Evolutionary conservation across 2,113 vertebrate species (phyloP), one percentile per base, ranked within the genome.

Genomic region (Rhinoderma darwinii): DNA sequence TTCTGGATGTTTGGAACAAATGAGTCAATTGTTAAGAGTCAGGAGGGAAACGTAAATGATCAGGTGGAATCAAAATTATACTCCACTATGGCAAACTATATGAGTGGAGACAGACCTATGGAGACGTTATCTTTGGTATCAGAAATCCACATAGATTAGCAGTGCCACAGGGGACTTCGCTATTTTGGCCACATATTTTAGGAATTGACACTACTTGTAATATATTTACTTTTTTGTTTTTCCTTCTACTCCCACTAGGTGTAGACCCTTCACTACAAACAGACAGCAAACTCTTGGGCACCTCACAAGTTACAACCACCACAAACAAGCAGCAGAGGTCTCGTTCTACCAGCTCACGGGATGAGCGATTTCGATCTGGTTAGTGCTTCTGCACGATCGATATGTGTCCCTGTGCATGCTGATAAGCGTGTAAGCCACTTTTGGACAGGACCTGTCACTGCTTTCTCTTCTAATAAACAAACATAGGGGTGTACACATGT

Each of bases 281-380:
- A 68, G 97, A 98, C 89, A 95, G 90, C 91, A 94, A 96, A 89
- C 92, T 94, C 85, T 91, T 95, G 35, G 92, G 93, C 20, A 94
- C 96, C 9, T 92, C 95, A 0, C 96, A 96, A 82, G 90, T 93
- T 70, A 82, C 90, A 0, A 89, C 92, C 56, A 88, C 90, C 0
- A 90, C 81, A 2, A 91, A 93, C 30, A 97, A 96, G 85, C 96
- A 94, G 90, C 96, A 94, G 89, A 98, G 96, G 89, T 94, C 95
- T 0, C 92, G 96, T 86, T 94, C 95, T 7, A 90, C 94, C 88
- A 97, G 95, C 89, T 94, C 96, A 0, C 93, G 97, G 92, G 98
- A 98, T 76, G 98, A 99, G 88, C 96, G 98, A 89, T 98, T 98
- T 93, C 94, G 97, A 93, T 99, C 98, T 41, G 97, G 98, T 98